Conservation (phyloP, 2,113 vertebrate genomes). For the Mionectes macconnelli region DNA sequence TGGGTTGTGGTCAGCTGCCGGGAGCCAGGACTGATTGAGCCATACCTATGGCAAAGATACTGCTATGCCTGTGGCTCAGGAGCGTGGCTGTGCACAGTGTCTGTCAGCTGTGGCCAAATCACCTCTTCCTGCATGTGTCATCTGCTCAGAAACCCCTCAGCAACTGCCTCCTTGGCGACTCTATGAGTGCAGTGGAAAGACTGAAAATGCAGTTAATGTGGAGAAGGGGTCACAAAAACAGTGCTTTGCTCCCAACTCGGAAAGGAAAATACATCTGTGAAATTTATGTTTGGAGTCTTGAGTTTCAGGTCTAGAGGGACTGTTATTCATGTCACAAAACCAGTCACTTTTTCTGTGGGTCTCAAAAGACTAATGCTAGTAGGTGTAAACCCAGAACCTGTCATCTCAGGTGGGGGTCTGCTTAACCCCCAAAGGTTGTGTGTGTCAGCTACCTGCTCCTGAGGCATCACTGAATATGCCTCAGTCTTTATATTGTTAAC, state of each 20-base stretch:
- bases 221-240: neutral
- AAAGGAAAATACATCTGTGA: neutral
- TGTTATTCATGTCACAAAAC: neutral
- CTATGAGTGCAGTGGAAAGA: fast-evolving
- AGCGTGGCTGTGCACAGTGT: neutral
- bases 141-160: neutral
- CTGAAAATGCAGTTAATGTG: neutral
- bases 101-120: neutral
- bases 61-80: neutral
- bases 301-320: neutral
- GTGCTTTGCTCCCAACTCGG: neutral
- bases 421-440: neutral
- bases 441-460: neutral
- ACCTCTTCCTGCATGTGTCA: neutral
- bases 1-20: neutral
- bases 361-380: neutral
- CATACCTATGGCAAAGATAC: neutral
- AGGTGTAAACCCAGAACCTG: neutral
- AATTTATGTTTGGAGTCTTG: neutral
- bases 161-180: neutral
- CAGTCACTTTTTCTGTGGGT: neutral
- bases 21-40: neutral
- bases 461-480: neutral
- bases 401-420: neutral
- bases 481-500: neutral